These are phyloP conservation scores for Malurus melanocephalus DNA, from an alignment of 2,113 vertebrate species.

Conservation along the genomic window DNA sequence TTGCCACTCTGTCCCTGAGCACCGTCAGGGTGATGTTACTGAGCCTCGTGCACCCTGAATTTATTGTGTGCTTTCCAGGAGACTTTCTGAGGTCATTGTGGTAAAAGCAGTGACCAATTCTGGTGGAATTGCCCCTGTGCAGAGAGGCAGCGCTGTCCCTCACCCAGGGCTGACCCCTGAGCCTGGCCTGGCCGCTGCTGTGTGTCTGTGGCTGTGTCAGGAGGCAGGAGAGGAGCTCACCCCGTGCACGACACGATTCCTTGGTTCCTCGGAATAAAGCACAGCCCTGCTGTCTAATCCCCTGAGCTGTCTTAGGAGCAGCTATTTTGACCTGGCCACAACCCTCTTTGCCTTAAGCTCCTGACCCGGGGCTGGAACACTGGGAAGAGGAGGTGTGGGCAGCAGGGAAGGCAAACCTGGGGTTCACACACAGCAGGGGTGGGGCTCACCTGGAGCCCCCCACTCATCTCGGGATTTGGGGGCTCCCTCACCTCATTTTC, in stretches of 20 bases:
- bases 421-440: background rate
- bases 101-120: background rate
- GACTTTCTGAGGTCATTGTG: background rate
- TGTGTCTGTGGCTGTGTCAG: accelerated
- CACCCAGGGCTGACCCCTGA: accelerated
- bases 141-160: background rate
- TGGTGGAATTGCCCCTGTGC: background rate
- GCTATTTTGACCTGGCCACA: conserved; percentile 37
- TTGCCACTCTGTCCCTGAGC: background rate
- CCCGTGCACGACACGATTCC: background rate
- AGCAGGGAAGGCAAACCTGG: background rate
- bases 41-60: accelerated
- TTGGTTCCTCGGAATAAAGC: no score
- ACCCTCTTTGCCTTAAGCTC: conserved; percentile 54
- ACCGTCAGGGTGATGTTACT: background rate
- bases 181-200: background rate
- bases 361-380: background rate
- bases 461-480: background rate
- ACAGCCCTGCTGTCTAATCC: conserved; percentile 39
- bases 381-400: background rate
- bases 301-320: background rate
- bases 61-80: background rate
- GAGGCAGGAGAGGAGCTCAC: background rate
- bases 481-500: no score
- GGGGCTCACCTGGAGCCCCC: background rate